Conservation (phyloP, 2,113 vertebrate species). For the Hydropotes inermis region DNA sequence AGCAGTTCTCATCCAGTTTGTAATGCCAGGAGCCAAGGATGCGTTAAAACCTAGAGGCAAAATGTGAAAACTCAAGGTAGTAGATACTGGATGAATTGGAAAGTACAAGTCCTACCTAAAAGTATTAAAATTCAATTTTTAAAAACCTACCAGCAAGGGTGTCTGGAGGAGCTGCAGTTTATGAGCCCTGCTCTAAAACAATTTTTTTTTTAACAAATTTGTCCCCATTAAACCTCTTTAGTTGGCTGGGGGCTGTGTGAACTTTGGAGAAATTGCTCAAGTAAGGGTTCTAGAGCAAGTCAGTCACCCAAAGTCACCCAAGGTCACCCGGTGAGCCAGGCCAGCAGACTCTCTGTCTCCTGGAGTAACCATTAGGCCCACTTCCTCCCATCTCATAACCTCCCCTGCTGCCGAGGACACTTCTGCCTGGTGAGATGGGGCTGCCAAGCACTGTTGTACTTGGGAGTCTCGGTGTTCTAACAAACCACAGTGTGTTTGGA, state of each 20-base stretch:
- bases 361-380: background rate
- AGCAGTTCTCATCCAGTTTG: background rate
- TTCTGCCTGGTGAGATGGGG: background rate
- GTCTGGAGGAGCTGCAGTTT: background rate
- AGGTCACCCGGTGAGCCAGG: background rate
- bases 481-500: slow-evolving; percentile 16
- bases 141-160: background rate
- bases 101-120: background rate
- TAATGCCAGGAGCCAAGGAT: background rate
- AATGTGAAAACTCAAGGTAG: background rate
- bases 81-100: background rate
- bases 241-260: background rate
- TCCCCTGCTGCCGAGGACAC: background rate
- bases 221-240: background rate
- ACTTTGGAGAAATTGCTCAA: background rate
- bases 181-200: background rate
- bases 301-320: background rate
- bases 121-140: background rate
- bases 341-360: slow-evolving; percentile 37
- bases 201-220: background rate
- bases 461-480: background rate
- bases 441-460: background rate
- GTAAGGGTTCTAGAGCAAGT: background rate
- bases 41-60: background rate
- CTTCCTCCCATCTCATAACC: background rate